Conservation (phyloP, 2,888 invertebrate genomes). For the Zootermopsis nevadensis region DNA sequence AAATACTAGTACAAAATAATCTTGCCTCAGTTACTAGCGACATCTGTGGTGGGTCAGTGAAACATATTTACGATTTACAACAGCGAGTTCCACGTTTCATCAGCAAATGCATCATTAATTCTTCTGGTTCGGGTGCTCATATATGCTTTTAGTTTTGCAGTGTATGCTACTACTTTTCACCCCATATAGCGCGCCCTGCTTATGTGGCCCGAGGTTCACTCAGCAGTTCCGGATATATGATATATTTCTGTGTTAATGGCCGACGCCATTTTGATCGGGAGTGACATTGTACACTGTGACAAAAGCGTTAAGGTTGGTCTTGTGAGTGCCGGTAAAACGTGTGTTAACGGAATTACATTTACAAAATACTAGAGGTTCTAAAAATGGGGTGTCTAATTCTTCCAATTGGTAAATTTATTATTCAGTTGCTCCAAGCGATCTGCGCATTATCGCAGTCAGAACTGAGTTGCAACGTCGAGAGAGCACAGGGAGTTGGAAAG, state of each 20-base stretch:
- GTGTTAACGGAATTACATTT: not conserved
- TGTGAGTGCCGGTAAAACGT: constrained; percentile 1
- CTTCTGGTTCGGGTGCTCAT: not conserved
- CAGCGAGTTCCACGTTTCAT: constrained; percentile 36
- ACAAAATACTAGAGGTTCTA: not conserved
- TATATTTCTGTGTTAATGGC: constrained; percentile 38
- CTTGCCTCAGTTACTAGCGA: constrained; percentile 19
- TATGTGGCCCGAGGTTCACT: not conserved
- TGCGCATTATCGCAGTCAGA: constrained; percentile 65
- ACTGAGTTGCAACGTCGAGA: constrained; percentile 63
- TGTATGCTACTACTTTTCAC: not conserved
- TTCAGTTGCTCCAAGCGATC: constrained; percentile 55
- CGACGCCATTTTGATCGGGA: constrained; percentile 52
- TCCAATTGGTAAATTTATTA: not conserved
- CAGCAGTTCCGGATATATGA: constrained; percentile 1
- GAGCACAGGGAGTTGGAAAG: constrained; percentile 66
- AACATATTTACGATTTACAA: constrained; percentile 3
- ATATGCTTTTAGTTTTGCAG: not conserved
- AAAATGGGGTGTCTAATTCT: constrained; percentile 35
- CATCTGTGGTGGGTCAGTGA: constrained; percentile 37
- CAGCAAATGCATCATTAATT: not conserved
- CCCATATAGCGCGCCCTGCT: not conserved
- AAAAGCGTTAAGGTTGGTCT: constrained; percentile 42
- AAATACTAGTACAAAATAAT: not conserved
- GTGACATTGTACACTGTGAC: constrained; percentile 50